Evolutionary conservation across 30 jellyfish, hydroid and myxozoan genomes (phyloP).

Genomic region (Aurelia aurita): DNA sequence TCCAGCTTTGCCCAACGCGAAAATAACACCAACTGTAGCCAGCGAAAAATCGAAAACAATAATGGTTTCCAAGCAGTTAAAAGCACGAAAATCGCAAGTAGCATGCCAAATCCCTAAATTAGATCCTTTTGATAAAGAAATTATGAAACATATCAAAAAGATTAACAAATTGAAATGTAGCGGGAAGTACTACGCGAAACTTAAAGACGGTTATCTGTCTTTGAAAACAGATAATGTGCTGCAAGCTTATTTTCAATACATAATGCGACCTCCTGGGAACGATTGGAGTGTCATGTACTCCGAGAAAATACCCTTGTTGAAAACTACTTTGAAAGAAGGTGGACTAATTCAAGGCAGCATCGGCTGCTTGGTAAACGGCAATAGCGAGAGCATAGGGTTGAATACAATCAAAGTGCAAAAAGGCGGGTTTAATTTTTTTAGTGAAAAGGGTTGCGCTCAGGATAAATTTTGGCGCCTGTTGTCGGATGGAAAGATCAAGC

Average conservation of each 20-base stretch:
- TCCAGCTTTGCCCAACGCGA: no score
- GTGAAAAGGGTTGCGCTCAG: not conserved
- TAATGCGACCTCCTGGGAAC: not conserved
- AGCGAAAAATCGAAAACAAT: no score
- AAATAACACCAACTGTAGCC: no score
- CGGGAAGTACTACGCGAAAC: not conserved
- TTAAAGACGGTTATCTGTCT: not conserved
- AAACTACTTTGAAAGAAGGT: not conserved
- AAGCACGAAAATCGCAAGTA: no score
- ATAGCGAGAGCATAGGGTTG: not conserved
- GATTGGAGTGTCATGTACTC: not conserved
- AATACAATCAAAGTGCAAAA: not conserved
- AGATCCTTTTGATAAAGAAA: not conserved
- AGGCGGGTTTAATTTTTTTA: not conserved
- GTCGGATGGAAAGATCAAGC: conserved; percentile 20
- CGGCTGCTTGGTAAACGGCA: conserved; percentile 37
- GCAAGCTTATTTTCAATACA: not conserved
- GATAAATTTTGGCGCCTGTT: conserved; percentile 4
- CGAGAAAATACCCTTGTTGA: not conserved
- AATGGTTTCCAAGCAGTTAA: no score
- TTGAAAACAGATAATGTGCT: not conserved
- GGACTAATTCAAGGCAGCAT: conserved; percentile 13
- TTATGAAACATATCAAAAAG: not conserved
- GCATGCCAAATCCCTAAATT: conserved; percentile 3
- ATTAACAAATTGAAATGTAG: not conserved